Evolutionary conservation across 2,888 invertebrate species (phyloP), one percentile per base, ranked within the genome.

Genomic region (Drosophila flavopinicola): DNA sequence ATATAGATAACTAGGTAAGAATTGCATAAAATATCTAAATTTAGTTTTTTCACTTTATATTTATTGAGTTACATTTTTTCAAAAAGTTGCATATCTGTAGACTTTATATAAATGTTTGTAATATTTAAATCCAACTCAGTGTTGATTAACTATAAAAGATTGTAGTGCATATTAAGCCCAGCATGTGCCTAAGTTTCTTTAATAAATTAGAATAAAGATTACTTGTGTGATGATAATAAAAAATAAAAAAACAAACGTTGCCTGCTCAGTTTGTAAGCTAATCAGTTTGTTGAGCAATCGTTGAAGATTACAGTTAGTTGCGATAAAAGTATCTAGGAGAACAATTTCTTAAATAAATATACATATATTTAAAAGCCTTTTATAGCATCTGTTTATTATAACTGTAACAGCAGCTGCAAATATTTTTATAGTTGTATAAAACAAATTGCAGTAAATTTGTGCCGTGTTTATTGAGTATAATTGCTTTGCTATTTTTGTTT

Each of bases 391-490:
- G 20, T 20, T 20, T 20, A 20, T 7, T 4, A 7, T 42, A 42
- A 23, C 1, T 49, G 10, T 49, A 48, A 11, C 10, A 35, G 32
- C 6, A 4, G 7, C n/a, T 13, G 32, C 39, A 53, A 44, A 35
- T 45, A 27, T 7, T 38, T 20, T 44, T 13, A 20, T 27, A 30
- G 25, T 47, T 53, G 17, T 44, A 20, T 30, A n/a, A 11, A 23
- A 1, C 27, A 15, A 13, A 29, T 23, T 5, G 27, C 27, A 61
- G 23, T 61, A 39, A 27, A 9, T 10, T 15, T 23, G 24, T 9
- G 27, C 11, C 42, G 10, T 51, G 48, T 65, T 57, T 65, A 54
- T 49, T 44, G 38, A 7, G 42, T 38, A n/a, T 47, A 42, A 69
- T 65, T 65, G 65, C n/a, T 23, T 27, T 27, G 35, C 38, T 27